A percentile compares a stretch with the other conserved stretches of the same genome.
Conservation (phyloP, 1,140 invertebrate genomes). For the Pseudoatta argentina region DNA sequence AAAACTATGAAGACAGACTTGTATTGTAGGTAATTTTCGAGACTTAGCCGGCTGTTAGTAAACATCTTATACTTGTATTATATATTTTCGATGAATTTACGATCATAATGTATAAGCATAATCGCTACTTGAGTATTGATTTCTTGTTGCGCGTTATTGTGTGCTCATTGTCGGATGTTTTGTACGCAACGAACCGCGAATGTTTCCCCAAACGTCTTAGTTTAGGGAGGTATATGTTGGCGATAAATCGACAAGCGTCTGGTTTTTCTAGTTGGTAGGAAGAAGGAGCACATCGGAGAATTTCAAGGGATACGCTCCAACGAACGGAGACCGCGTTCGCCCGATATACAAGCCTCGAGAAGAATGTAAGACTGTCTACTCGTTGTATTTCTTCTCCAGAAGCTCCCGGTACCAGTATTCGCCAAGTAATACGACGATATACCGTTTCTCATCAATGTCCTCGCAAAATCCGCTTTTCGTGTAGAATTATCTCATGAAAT, state of each 20-base stretch:
- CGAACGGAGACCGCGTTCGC: constrained; percentile 43
- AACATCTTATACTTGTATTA: not conserved
- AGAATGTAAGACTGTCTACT: constrained; percentile 54
- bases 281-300: constrained; percentile 49
- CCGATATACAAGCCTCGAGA: constrained; percentile 46
- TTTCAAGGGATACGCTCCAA: constrained; percentile 60
- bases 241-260: constrained; percentile 62
- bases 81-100: not conserved
- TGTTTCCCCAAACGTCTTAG: constrained; percentile 57
- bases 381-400: constrained; percentile 32
- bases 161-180: constrained; percentile 46
- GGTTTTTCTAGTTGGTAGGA: constrained; percentile 47
- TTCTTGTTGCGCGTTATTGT: constrained; percentile 22
- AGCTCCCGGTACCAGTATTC: constrained; percentile 25
- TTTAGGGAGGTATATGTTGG: constrained; percentile 54
- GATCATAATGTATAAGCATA: not conserved
- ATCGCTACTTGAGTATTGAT: constrained; percentile 19
- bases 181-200: constrained; percentile 54
- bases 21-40: not conserved
- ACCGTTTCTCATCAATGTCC: constrained; percentile 28
- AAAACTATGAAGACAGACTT: not conserved
- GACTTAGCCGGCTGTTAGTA: no score
- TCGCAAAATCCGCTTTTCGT: constrained; percentile 27
- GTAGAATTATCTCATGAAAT: constrained; percentile 9
- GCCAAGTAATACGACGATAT: constrained; percentile 27